Evolutionary conservation across 2,113 vertebrate species (phyloP), one percentile per base, ranked within the genome.

Genomic region (Pachypanchax playfairii): DNA sequence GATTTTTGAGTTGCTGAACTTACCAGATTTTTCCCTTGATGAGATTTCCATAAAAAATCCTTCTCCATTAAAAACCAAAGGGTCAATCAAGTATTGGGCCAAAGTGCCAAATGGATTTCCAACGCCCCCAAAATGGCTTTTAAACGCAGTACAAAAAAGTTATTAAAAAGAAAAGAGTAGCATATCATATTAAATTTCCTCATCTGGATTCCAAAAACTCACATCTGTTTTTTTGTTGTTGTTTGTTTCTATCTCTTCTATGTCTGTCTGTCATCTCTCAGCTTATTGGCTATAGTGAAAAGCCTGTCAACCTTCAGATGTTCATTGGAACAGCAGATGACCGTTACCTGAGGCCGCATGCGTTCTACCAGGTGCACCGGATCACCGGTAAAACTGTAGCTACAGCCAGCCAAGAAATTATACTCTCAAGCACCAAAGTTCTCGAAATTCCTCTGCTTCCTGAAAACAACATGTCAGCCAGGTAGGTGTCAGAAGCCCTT

Each of bases 291-390:
- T 99, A 97, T 87, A 96, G 57, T 2, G 97, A 99, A 80, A 99
- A 98, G 85, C 94, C 95, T 1, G 85, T 98, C 85, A 98, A 96
- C 90, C 90, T 99, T 26, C 97, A 98, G 74, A 98, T 99, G 96
- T 98, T 99, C 92, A 98, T 99, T 1, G 97, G 97, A 42, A 99
- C 97, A 1, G 97, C 97, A 35, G 97, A 99, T 51, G 97, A 99
- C 84, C 95, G 97, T 43, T 98, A 98, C 89, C 85, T 99, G 70
- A 92, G 97, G 76, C 96, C 97, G 42, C 97, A 99, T 8, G 96
- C 96, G 1, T 99, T 99, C 91, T 99, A 99, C 89, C 97, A 99
- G 88, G 96, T 99, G 89, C 97, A 99, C 87, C 92, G 96, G 63
- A 98, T 99, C 91, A 99, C 97, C 13, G 97, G 97, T 62, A 99